These are phyloP conservation scores for Burhinus oedicnemus DNA, from an alignment of 2,113 vertebrate species.

Conservation along the genomic window DNA sequence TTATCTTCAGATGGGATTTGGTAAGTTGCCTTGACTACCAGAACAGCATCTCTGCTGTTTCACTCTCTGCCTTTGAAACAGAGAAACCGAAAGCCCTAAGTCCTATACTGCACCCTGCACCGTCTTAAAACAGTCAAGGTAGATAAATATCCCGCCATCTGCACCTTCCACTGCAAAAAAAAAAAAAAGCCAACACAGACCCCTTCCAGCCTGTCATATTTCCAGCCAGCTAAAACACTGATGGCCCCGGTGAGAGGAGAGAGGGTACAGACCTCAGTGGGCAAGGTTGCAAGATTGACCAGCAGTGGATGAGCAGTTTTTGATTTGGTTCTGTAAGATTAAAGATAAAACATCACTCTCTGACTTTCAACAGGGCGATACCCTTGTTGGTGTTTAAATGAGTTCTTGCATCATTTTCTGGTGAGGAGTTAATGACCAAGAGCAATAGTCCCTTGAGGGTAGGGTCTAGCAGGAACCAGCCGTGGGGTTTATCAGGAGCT, in stretches of 20 bases:
- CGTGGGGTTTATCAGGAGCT: background rate
- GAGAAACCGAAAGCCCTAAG: background rate
- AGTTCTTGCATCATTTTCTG: background rate
- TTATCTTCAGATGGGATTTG: background rate
- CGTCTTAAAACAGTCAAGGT: background rate
- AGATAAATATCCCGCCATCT: background rate
- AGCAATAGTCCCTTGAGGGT: background rate
- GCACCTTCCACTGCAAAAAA: background rate
- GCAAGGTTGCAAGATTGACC: background rate
- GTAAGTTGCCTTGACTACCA: slow-evolving; percentile 28
- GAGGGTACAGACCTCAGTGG: background rate
- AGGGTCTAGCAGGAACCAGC: background rate
- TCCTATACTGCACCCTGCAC: background rate
- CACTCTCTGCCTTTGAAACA: background rate
- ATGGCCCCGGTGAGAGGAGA: background rate
- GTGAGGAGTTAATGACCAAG: background rate
- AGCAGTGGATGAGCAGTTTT: background rate
- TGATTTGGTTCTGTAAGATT: background rate
- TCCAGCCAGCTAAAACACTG: background rate
- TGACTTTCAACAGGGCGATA: accelerated
- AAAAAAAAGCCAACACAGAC: background rate
- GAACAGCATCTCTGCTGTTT: background rate
- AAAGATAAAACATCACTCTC: background rate
- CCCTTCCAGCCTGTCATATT: background rate
- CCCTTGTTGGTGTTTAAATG: background rate